Percentiles rank a stretch among this genome's conserved stretches.
These are phyloP conservation scores for Calidris pygmaea DNA, from an alignment of 2,113 vertebrate genomes.

Conservation along the genomic window DNA sequence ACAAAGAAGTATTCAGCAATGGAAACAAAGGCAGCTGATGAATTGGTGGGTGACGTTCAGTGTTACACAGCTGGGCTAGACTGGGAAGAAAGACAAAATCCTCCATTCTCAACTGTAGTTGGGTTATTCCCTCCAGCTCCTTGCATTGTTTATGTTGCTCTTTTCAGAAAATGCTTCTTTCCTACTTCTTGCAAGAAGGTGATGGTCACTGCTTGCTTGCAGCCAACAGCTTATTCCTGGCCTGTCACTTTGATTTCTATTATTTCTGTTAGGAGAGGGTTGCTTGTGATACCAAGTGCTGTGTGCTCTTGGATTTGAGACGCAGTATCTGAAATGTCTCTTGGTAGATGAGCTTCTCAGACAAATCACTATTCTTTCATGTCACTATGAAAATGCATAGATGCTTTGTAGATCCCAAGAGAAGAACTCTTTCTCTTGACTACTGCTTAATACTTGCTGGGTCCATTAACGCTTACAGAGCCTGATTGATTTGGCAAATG, in stretches of 20 bases:
- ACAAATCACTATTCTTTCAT: not conserved
- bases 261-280: not conserved
- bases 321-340: not conserved
- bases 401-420: not conserved
- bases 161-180: not conserved
- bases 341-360: not conserved
- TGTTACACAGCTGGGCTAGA: not conserved
- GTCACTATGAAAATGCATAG: not conserved
- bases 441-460: not conserved
- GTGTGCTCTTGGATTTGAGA: not conserved
- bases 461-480: not conserved
- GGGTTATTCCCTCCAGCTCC: not conserved
- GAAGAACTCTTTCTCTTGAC: not conserved
- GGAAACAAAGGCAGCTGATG: not conserved
- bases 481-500: not conserved
- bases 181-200: not conserved
- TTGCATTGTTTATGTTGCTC: not conserved
- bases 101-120: not conserved
- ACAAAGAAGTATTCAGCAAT: not conserved
- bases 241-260: not conserved
- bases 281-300: not conserved
- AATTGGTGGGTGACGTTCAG: not conserved
- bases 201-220: not conserved
- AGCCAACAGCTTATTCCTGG: not conserved
- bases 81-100: not conserved